A percentile compares a stretch with the other conserved stretches of the same genome.
phyloP scores from a whole-genome alignment of 2,113 vertebrate species.

The Clarias macrocephalus region DNA sequence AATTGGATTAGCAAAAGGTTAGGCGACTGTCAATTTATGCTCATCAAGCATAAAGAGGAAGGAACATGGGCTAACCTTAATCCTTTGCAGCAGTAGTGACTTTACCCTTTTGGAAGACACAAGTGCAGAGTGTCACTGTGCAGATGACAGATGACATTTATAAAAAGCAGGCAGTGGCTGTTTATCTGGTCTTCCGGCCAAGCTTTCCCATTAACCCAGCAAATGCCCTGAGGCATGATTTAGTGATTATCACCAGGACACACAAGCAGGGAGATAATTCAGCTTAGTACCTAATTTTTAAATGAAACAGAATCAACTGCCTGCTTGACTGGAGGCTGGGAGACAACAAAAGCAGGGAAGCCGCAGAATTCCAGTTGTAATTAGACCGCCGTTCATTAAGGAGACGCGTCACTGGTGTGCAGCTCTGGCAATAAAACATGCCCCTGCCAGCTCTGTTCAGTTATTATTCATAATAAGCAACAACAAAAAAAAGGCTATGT shows the following conservation, averaged over 20 bases:
- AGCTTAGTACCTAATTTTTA: conserved; percentile 31
- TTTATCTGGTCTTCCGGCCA: conserved; percentile 35
- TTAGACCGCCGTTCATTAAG: conserved; percentile 38
- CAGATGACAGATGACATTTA: conserved; percentile 36
- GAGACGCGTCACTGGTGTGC: conserved; percentile 8
- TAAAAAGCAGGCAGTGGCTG: conserved; percentile 24
- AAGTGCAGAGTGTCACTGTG: conserved; percentile 20
- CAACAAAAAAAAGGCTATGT: not conserved
- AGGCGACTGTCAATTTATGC: not conserved
- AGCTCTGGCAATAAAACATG: conserved; percentile 49
- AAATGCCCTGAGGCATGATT: conserved; percentile 22
- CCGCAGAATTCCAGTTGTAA: conserved; percentile 21
- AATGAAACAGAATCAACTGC: conserved; percentile 42
- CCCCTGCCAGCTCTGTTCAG: conserved; percentile 10
- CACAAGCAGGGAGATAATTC: conserved; percentile 40
- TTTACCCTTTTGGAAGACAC: conserved; percentile 1
- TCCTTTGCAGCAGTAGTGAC: conserved; percentile 13
- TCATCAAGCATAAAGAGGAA: not conserved
- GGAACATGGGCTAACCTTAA: not conserved
- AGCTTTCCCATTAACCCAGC: conserved; percentile 20
- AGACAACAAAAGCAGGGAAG: conserved; percentile 2
- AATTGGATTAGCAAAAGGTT: not conserved
- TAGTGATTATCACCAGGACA: conserved; percentile 33
- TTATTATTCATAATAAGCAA: not conserved
- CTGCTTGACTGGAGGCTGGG: conserved; percentile 36